Base-by-base conservation (phyloP, 2,797 vertebrate species). In the Diglossa cyanea region DNA sequence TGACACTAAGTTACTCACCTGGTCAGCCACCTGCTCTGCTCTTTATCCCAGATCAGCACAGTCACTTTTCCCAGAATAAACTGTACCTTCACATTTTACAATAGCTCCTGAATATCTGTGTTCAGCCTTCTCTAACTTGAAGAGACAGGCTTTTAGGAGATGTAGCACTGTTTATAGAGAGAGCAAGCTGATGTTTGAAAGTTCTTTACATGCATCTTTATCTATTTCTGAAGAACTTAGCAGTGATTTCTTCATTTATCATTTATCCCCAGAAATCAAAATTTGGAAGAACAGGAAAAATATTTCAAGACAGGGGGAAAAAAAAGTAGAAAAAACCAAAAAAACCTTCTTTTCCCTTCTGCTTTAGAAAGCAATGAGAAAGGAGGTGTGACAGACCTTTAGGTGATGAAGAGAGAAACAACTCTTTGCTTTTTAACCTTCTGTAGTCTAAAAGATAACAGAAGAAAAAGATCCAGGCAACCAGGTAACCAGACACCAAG, bases 131-230 rank as follows among this genome's bases (percentile, higher is more conserved):
- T 73, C 51, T 93, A 66, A 94, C 55, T 60, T 24, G 61, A 96
- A 95, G 33, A 81, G 63, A 75, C 28, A 91, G 50, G 71, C 20
- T 96, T 97, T 90, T 90, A 91, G 78, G 63, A 86, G 44, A n/a
- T 50, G 30, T 45, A 90, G 37, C 19, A 58, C 14, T 95, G 66
- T 87, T 86, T 76, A 61, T 10, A 13, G 2, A 23, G 42, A 73
- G 13, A 86, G 37, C 42, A 92, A 66, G 2, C 19, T 66, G 31
- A 50, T 35, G 63, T 51, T 65, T 45, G 21, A 48, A 61, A 66
- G 33, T 78, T 13, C 3, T 86, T 88, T 90, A 85, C 62, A 57
- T 25, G 45, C 5, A 60, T 31, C 30, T 75, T 88, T 62, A 72
- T 78, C 58, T 67, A 33, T 70, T 96, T 76, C 76, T 71, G 51